These are phyloP conservation scores for Chloropsis hardwickii DNA, from an alignment of 2,113 vertebrate species.

Conservation along the genomic window DNA sequence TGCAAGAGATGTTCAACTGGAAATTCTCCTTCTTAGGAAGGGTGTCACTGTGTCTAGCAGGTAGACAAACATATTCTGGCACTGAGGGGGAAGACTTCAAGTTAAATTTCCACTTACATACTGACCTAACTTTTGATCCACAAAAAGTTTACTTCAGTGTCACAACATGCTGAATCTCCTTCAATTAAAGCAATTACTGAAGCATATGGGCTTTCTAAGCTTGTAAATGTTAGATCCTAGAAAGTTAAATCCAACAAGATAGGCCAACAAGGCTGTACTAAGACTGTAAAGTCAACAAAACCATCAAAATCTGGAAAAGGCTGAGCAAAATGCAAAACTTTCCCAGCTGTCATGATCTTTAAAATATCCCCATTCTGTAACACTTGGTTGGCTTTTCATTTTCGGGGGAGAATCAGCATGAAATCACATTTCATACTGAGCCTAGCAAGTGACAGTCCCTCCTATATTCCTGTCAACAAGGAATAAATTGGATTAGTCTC, in stretches of 20 bases:
- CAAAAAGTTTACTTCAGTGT: neutral
- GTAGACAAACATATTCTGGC: neutral
- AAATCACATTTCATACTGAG: slow-evolving; percentile 22
- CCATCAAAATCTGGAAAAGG: neutral
- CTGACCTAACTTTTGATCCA: neutral
- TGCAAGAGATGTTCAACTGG: neutral
- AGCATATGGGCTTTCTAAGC: neutral
- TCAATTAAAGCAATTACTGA: neutral
- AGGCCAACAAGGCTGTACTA: neutral
- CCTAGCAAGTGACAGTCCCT: slow-evolving; percentile 36
- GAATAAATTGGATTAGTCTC: slow-evolving; percentile 49
- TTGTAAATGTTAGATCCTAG: neutral
- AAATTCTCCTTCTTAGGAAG: neutral
- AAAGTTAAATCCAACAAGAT: neutral
- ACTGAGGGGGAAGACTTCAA: neutral
- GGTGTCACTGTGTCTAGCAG: neutral
- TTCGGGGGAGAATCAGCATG: slow-evolving; percentile 9
- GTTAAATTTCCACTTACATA: neutral
- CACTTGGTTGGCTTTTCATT: slow-evolving; percentile 18
- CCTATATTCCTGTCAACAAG: slow-evolving; percentile 55
- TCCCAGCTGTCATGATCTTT: neutral
- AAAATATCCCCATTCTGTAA: slow-evolving; percentile 11
- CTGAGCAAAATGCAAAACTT: neutral
- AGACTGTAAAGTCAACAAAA: neutral
- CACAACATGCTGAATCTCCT: neutral